Conservation (phyloP, 2,797 vertebrate species). For the Gorsachius magnificus region DNA sequence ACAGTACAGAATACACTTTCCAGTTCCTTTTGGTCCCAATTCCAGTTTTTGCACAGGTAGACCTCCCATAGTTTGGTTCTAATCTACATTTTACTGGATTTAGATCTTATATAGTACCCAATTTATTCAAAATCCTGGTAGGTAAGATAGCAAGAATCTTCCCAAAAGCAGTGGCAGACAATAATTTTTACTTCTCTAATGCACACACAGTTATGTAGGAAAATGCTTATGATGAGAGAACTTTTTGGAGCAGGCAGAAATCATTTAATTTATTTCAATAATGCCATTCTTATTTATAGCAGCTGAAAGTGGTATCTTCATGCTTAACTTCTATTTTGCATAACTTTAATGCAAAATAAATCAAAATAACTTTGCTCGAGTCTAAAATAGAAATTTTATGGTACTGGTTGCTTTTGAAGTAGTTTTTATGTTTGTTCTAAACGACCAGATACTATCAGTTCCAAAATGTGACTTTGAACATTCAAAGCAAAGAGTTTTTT, state of each 20-base stretch:
- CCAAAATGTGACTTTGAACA: neutral
- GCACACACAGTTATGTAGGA: neutral
- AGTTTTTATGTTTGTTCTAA: neutral
- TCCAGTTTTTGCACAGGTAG: neutral
- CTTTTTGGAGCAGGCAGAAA: neutral
- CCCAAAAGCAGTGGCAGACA: neutral
- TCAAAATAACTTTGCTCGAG: fast-evolving
- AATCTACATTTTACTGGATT: neutral
- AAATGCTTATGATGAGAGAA: neutral
- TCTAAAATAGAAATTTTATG: neutral
- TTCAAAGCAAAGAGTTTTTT: neutral
- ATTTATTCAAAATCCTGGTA: neutral
- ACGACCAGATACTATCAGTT: neutral
- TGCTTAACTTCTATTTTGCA: neutral
- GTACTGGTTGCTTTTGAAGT: neutral
- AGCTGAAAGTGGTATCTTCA: neutral
- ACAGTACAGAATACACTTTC: neutral
- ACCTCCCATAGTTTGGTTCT: neutral
- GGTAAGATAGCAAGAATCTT: neutral
- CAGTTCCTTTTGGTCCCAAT: neutral
- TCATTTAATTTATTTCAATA: neutral
- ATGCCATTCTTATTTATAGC: neutral
- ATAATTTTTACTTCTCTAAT: neutral
- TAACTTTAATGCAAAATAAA: neutral
- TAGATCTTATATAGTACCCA: neutral